Conservation (phyloP, 2,888 invertebrate species). For the Lepidocyrtoides sp. region DNA sequence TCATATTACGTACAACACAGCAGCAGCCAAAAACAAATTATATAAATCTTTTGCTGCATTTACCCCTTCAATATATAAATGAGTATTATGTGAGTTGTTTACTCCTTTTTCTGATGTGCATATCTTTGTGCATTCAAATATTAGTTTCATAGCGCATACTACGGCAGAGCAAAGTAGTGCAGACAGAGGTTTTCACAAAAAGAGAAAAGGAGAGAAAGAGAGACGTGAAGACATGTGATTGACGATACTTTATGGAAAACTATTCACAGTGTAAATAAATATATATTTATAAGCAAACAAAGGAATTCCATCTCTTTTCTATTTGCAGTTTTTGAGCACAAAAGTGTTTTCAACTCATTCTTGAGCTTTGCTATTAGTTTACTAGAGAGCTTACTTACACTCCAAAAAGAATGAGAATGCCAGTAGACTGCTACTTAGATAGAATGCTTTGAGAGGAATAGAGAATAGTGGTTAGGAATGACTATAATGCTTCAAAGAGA, state of each 20-base stretch:
- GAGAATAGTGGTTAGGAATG: background rate
- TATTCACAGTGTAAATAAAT: constrained; percentile 58
- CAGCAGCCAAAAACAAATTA: constrained; percentile 17
- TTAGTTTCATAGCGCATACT: background rate
- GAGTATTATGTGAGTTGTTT: constrained; percentile 15
- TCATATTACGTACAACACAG: background rate
- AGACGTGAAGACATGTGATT: constrained; percentile 64
- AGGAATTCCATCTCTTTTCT: constrained; percentile 31
- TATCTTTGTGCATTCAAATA: background rate
- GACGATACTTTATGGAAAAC: constrained; percentile 72
- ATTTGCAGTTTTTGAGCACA: constrained; percentile 24
- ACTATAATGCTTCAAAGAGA: background rate
- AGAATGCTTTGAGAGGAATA: too few relatives aligned
- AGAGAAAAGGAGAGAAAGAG: too few relatives aligned
- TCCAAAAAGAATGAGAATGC: too few relatives aligned
- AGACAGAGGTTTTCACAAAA: background rate
- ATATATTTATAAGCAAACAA: constrained; percentile 51
- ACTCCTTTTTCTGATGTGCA: background rate
- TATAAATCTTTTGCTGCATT: constrained; percentile 10
- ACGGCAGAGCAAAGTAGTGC: background rate
- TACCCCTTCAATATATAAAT: background rate
- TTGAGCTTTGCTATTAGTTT: constrained; percentile 52
- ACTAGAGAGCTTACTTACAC: constrained; percentile 36
- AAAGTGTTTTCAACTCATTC: constrained; percentile 35
- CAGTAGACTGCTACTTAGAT: too few relatives aligned